Evolutionary conservation across 2,113 vertebrate genomes (phyloP), one percentile per base, ranked within the genome.

Genomic region (Tympanuchus pallidicinctus): DNA sequence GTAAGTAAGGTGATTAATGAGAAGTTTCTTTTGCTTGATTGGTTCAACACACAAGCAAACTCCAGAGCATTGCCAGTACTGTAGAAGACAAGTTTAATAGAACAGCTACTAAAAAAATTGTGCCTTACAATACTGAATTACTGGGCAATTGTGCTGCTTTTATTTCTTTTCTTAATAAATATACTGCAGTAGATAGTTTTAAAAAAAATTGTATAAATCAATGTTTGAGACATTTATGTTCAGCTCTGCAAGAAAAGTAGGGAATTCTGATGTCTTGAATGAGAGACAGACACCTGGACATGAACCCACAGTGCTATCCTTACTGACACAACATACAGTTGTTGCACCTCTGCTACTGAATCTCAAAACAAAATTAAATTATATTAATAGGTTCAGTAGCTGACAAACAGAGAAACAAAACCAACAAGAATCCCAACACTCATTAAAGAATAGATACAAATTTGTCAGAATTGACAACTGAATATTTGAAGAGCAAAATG

Each of bases 401-500:
- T 87, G 43, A 86, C n/a, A 69, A 63, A 70, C 32, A 45, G 7
- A 19, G 4, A 45, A 30, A 18, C 66, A 93, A 91, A 28, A 47
- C 1, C 0, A 8, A 42, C 13, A 87, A 85, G 15, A 65, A 76
- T 42, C 4, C 5, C 19, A 2, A 36, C 2, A 36, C 25, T 60
- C 21, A 45, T 57, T 57, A 38, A 64, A 59, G 74, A 65, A 59
- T 25, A 82, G 27, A n/a, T 50, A 19, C 10, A 3, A 38, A 52
- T 80, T 88, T 77, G 27, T 80, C 32, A 38, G 27, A 87, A 75
- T 34, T 34, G 6, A 34, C 34, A 88, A 57, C n/a, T 48, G 57
- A 90, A 86, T 43, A 75, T 64, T 28, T 90, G 52, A 92, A 67
- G 30, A 92, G 59, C 77, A 86, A 88, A 78, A 90, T 86, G 3